Percentiles rank a stretch among this genome's conserved stretches.
phyloP scores from a whole-genome alignment of 2,113 vertebrate genomes.

The Trinectes maculatus region DNA sequence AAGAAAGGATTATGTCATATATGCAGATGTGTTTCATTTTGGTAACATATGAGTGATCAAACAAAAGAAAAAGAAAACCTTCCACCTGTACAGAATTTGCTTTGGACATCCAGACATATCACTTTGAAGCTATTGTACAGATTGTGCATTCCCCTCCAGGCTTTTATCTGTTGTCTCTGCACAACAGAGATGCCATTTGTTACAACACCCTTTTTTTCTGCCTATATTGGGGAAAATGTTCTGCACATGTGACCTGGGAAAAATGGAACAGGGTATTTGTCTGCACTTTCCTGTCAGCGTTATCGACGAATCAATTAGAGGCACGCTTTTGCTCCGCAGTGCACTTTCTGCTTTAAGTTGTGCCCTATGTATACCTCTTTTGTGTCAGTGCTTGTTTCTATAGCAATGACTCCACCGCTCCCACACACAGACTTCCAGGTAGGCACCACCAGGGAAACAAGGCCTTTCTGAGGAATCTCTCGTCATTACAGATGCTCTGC shows the following conservation, averaged over 20 bases:
- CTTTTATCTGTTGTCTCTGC: conserved; percentile 28
- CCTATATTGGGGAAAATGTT: conserved; percentile 1
- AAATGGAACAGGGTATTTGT: conserved; percentile 25
- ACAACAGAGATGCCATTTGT: conserved; percentile 27
- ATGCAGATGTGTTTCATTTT: conserved; percentile 2
- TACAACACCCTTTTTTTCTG: conserved; percentile 14
- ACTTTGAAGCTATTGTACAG: conserved; percentile 10
- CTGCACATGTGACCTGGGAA: conserved; percentile 27
- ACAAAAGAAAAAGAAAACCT: not conserved
- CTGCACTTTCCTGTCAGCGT: not conserved
- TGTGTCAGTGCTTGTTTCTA: conserved; percentile 80
- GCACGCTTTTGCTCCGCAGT: conserved; percentile 16
- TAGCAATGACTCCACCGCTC: conserved; percentile 78
- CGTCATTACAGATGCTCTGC: conserved; percentile 68
- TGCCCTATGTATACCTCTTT: conserved; percentile 38
- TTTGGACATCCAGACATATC: conserved; percentile 15
- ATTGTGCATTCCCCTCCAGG: not conserved
- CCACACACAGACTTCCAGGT: conserved; percentile 76
- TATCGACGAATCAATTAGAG: conserved; percentile 52
- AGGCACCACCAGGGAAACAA: conserved; percentile 67
- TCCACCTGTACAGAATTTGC: conserved; percentile 21
- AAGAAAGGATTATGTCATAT: conserved; percentile 1
- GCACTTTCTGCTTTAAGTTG: conserved; percentile 38
- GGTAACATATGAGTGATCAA: conserved; percentile 29
- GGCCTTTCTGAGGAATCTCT: conserved; percentile 65